phyloP scores from a whole-genome alignment of 2,113 vertebrate genomes.

The Hemibagrus wyckioides region DNA sequence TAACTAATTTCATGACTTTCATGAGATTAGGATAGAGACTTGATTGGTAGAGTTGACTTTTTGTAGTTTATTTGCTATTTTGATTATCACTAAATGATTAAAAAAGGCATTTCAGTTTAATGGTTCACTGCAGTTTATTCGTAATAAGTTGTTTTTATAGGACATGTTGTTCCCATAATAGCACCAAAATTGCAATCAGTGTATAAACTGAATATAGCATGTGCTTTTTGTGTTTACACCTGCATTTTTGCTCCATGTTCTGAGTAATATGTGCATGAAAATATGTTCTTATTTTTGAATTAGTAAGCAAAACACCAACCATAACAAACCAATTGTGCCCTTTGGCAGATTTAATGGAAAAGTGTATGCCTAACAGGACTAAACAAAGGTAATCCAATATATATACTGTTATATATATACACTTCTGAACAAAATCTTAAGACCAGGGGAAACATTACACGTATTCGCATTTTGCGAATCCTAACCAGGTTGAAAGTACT shows the following conservation, averaged over 20 bases:
- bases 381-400: neutral
- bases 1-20: neutral
- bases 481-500: no score
- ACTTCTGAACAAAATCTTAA: no score
- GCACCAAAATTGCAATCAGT: neutral
- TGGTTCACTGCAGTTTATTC: neutral
- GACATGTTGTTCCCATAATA: slow-evolving; percentile 20
- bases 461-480: no score
- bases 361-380: neutral
- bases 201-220: neutral
- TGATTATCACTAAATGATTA: no score
- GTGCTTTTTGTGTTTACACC: slow-evolving; percentile 19
- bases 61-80: slow-evolving; percentile 3
- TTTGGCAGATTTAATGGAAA: neutral
- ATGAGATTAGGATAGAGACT: neutral
- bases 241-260: neutral
- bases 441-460: no score
- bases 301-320: neutral
- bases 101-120: neutral
- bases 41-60: neutral
- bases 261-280: slow-evolving; percentile 26
- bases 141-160: neutral
- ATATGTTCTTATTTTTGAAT: neutral
- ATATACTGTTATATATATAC: no score
- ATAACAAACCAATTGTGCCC: slow-evolving; percentile 20